Evolutionary conservation across 2,888 invertebrate genomes (phyloP).

Genomic region (Suillia variegata): DNA sequence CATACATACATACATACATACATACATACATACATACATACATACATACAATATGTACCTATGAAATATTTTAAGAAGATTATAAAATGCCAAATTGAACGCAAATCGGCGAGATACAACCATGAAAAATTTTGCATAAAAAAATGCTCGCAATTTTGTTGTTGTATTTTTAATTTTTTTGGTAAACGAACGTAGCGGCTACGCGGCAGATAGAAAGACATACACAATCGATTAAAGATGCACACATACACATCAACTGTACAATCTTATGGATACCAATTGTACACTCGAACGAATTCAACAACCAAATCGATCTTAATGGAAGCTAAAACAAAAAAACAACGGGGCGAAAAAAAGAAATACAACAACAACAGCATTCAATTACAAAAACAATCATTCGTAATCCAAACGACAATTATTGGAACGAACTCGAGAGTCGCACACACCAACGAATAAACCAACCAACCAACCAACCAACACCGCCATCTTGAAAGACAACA

Average conservation of each 20-base stretch:
- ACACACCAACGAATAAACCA: neutral
- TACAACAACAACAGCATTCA: too few relatives aligned
- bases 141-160: too few relatives aligned
- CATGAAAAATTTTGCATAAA: too few relatives aligned
- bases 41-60: neutral
- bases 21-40: constrained; percentile 12
- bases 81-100: too few relatives aligned
- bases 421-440: neutral
- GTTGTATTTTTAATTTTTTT: too few relatives aligned
- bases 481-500: constrained; percentile 38
- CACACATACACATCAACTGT: neutral
- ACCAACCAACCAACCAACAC: constrained; percentile 11
- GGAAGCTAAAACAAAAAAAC: neutral
- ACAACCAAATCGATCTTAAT: neutral
- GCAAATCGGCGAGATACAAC: too few relatives aligned
- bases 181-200: too few relatives aligned
- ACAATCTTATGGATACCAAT: constrained; percentile 12
- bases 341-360: neutral
- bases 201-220: neutral
- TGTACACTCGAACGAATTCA: neutral
- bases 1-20: constrained; percentile 13
- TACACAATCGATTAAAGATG: constrained; percentile 1
- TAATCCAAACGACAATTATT: constrained; percentile 1
- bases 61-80: too few relatives aligned
- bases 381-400: neutral